Base-by-base conservation (phyloP, 2,113 vertebrate species). In the Peromyscus maniculatus region DNA sequence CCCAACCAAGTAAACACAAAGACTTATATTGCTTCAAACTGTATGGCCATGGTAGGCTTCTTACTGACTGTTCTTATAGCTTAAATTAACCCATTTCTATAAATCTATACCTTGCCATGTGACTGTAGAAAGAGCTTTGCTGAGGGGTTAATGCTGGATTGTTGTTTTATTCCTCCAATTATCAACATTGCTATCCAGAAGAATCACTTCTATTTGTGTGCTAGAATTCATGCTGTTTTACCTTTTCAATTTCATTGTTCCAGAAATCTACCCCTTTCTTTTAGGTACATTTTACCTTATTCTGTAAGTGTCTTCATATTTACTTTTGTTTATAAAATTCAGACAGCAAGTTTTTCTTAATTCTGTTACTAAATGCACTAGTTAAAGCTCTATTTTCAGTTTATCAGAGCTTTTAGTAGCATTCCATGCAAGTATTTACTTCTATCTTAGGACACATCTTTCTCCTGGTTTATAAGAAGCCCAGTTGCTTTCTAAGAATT, bases 291-390 rank as follows among this genome's bases (percentile, higher is more conserved):
- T 84, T 17, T 55, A 36, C 6, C 19, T 2, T 10, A 49, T 78
- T 57, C 36, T 96, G 7, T 26, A 64, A 13, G 16, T 39, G 74
- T 84, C 16, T 91, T 88, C 16, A 79, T 9, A 89, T 49, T 5
- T 2, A 43, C 16, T 49, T 21, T 82, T 72, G 39, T 17, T 80
- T 94, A 7, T 80, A 1, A 11, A 86, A 77, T 89, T 74, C 10
- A 39, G 67, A 83, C 89, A 86, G 1, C 71, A 93, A 84, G 13
- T 36, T 93, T 75, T 49, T 94, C 24, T 95, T 43, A 5, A 90
- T 64, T 90, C 13, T 62, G 2, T 3, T 39, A n/a, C 62, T 84
- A 57, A 57, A 74, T 26, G 2, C 11, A 94, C n/a, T n/a, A 69
- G 21, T 91, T 11, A 94, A 62, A 79, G 39, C 0, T 39, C 28